Evolutionary conservation across 2,113 vertebrate genomes (phyloP).

Genomic region (Xerus inauris): DNA sequence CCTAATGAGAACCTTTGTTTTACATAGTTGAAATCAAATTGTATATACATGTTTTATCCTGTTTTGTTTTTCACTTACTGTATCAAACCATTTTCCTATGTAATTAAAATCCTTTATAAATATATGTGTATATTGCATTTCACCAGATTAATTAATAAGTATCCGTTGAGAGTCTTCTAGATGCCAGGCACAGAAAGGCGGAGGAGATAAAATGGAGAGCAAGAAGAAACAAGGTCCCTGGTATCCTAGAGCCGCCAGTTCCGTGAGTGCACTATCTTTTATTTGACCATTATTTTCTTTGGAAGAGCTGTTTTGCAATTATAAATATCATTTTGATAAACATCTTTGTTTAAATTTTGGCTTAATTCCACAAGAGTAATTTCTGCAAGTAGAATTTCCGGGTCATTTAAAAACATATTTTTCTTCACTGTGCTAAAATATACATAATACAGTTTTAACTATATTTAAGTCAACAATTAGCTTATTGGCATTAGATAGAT

Average conservation of each 20-base stretch:
- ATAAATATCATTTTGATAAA: not conserved
- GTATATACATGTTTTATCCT: slow-evolving; percentile 54
- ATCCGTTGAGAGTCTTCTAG: not conserved
- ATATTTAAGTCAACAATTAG: not conserved
- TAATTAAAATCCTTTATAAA: slow-evolving; percentile 53
- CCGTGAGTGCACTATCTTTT: not conserved
- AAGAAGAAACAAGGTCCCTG: not conserved
- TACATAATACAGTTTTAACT: not conserved
- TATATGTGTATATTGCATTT: not conserved
- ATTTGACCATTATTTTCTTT: not conserved
- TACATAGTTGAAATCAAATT: slow-evolving; percentile 30
- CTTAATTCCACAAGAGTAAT: not conserved
- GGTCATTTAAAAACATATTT: not conserved
- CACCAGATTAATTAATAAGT: not conserved
- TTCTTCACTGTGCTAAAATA: not conserved
- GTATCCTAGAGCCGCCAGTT: not conserved
- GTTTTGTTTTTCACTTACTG: slow-evolving; percentile 19
- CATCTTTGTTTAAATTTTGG: slow-evolving; percentile 11
- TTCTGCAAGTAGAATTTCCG: slow-evolving; percentile 16
- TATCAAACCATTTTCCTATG: slow-evolving; percentile 10
- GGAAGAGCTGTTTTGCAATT: slow-evolving; percentile 15
- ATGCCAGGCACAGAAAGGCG: not conserved
- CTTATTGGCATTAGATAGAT: not conserved
- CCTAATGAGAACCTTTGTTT: slow-evolving; percentile 46
- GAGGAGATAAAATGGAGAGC: not conserved